Base-by-base conservation (phyloP, 2,888 invertebrate genomes). In the Euzophera pinguis region DNA sequence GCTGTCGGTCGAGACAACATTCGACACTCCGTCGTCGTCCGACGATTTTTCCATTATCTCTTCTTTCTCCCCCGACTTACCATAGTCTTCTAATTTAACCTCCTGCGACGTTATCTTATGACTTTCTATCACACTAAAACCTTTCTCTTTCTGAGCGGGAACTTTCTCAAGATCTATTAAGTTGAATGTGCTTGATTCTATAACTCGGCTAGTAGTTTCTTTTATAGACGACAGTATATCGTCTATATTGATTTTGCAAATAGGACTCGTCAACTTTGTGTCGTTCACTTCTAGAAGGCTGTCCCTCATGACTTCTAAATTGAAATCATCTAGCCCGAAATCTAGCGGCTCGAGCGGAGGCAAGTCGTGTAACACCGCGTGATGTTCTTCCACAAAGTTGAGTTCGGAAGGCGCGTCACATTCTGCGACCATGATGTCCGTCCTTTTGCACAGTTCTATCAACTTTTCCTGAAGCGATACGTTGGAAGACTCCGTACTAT, bases 1-100 rank as follows among this genome's bases (percentile, higher is more conserved):
- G 63, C 92, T 92, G 65, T 92, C 92, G 0, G 90, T 81, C 0
- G 92, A 92, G 57, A 88, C 74, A 8, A 88, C 81, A 1, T 90
- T 90, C 34, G 91, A 89, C 1, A 83, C 73, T 55, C 85, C 90
- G 55, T 92, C 92, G 50, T 92, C 92, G 58, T 92, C 92, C 0
- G 92, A 92, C 0, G 91, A 91, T 64, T 92, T 92, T 55, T 91
- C 91, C 72, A 88, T 87, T 60, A 67, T 74, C 56, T 76, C 87
- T 47, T 79, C 81, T 56, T 75, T 78, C 42, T 67, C 69, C 27
- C 75, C 78, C 9, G 63, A 58, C 54, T 78, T 83, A 3, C 58
- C 49, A n/a, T 84, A 83, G 39, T 84, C 86, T 34, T 89, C 85
- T 35, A 83, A 69, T 57, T 82, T 81, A 1, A 89, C 75, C 55